Evolutionary conservation across 2,113 vertebrate species (phyloP).

Genomic region (Brachionichthys hirsutus): DNA sequence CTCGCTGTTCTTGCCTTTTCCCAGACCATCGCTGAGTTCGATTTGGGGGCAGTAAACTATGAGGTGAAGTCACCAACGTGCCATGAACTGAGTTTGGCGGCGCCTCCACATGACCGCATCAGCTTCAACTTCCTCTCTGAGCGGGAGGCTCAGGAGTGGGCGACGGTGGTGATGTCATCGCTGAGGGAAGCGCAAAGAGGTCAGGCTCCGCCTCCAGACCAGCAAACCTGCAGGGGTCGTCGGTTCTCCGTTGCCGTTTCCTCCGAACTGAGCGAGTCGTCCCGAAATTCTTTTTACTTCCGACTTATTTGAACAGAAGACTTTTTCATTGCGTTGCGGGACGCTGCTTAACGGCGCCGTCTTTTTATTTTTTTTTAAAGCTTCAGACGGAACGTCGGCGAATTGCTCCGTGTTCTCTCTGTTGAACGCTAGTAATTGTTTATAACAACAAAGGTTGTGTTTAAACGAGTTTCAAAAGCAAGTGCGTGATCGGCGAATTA

Average conservation of each 20-base stretch:
- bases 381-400: background rate
- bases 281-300: background rate
- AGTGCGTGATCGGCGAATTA: no score
- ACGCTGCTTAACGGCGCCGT: background rate
- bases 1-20: background rate
- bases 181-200: constrained; percentile 82
- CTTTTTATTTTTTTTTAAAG: background rate
- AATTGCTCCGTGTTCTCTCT: background rate
- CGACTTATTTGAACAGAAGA: constrained; percentile 21
- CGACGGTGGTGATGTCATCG: constrained; percentile 82
- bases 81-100: constrained; percentile 75
- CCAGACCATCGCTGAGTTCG: constrained; percentile 78
- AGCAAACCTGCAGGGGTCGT: background rate
- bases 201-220: no score
- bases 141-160: constrained; percentile 85
- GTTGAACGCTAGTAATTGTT: background rate
- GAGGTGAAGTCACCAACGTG: constrained; percentile 74
- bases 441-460: no score
- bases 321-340: constrained; percentile 11
- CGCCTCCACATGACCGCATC: constrained; percentile 70
- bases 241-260: background rate
- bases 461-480: no score
- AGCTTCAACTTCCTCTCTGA: constrained; percentile 81
- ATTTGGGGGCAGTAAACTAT: constrained; percentile 76
- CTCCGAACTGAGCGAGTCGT: background rate